Percentiles rank a stretch among this genome's conserved stretches.
Evolutionary conservation across 2,113 vertebrate genomes (phyloP).

Genomic region (Neogobius melanostomus): DNA sequence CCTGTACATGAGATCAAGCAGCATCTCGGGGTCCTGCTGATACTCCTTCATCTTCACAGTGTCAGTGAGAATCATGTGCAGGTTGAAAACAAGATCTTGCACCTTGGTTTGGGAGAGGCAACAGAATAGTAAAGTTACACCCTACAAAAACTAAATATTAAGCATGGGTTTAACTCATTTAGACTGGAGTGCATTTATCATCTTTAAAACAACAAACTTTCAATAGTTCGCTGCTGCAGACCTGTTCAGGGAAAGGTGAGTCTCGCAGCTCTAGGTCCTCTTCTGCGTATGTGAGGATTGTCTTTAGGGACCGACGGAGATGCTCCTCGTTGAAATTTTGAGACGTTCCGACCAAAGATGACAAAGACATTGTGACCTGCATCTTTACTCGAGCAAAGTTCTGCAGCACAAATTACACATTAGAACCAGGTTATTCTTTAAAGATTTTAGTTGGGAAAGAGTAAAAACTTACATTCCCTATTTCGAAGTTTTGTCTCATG

Average conservation of each 20-base stretch:
- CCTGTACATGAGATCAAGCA: constrained; percentile 94
- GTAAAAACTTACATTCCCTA: constrained; percentile 82
- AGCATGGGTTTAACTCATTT: no score
- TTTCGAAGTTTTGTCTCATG: constrained; percentile 95
- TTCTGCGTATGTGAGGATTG: constrained; percentile 89
- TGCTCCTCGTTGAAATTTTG: constrained; percentile 90
- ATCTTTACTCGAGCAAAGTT: constrained; percentile 95
- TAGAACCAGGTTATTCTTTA: background rate
- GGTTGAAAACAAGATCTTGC: constrained; percentile 90
- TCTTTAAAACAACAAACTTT: background rate
- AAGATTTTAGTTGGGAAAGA: background rate
- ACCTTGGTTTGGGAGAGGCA: constrained; percentile 73
- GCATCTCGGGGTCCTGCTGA: constrained; percentile 92
- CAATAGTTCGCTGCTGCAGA: constrained; percentile 18
- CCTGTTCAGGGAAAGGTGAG: constrained; percentile 88
- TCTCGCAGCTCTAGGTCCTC: constrained; percentile 87
- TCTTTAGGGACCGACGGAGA: constrained; percentile 87
- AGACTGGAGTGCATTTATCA: background rate
- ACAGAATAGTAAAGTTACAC: background rate
- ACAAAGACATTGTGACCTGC: constrained; percentile 94
- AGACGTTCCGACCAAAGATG: constrained; percentile 86
- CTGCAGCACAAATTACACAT: constrained; percentile 53
- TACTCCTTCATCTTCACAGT: constrained; percentile 96
- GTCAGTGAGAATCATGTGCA: constrained; percentile 94
- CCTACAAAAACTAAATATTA: no score